Conservation (phyloP, 2,797 vertebrate genomes). For the Siniperca obscura region DNA sequence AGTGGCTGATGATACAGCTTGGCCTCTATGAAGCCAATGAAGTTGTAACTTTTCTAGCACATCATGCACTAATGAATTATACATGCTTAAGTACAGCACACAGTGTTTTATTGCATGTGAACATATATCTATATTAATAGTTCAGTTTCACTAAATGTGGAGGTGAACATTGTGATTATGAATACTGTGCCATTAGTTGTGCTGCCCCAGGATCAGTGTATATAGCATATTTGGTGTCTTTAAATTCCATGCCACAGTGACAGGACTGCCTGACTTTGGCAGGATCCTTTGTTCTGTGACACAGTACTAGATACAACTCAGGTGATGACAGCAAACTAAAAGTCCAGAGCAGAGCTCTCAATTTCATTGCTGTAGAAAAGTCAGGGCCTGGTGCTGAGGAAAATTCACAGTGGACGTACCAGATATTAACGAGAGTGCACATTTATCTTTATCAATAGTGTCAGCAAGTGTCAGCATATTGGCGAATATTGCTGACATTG, state of each 20-base stretch:
- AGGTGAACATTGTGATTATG: neutral
- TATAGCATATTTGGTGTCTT: no score
- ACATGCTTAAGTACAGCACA: neutral
- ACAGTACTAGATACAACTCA: neutral
- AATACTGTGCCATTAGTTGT: neutral
- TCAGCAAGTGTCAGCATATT: neutral
- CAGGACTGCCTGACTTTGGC: neutral
- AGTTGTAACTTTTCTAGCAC: conserved; percentile 3
- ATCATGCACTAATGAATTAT: neutral
- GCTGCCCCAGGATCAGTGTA: neutral
- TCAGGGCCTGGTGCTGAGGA: neutral
- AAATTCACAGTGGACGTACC: neutral
- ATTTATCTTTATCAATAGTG: neutral
- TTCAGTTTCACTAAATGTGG: neutral
- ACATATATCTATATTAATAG: neutral
- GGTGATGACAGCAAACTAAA: neutral
- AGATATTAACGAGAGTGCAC: neutral
- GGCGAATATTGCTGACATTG: neutral
- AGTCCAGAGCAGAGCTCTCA: neutral
- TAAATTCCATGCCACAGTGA: conserved; percentile 1
- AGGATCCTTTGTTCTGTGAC: conserved; percentile 6
- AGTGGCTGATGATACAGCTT: conserved; percentile 24
- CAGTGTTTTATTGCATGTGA: neutral
- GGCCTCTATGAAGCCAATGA: neutral
- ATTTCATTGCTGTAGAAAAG: neutral